These are phyloP conservation scores for Archaeoteleia sp. DNA, from an alignment of 2,888 invertebrate genomes.

Conservation along the genomic window DNA sequence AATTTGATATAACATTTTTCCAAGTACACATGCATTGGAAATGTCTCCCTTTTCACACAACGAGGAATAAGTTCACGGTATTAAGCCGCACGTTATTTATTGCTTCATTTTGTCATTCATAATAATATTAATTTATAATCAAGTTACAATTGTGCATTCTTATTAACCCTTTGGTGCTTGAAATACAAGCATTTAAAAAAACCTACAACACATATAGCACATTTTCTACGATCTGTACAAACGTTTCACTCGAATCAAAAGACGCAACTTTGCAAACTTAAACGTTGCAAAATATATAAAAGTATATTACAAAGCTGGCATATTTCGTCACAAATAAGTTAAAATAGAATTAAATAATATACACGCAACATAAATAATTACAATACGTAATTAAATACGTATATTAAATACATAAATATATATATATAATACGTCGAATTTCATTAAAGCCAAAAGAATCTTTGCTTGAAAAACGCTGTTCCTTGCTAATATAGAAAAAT, in stretches of 20 bases:
- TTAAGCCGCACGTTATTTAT: conserved; percentile 20
- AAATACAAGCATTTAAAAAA: conserved; percentile 16
- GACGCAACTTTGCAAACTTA: neutral
- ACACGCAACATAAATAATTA: conserved; percentile 7
- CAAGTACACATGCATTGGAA: no score
- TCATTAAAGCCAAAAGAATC: no score
- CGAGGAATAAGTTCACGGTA: neutral
- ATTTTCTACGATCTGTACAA: conserved; percentile 18
- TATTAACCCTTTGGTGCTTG: conserved; percentile 33
- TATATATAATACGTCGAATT: neutral
- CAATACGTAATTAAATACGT: neutral
- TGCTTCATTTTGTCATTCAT: conserved; percentile 29
- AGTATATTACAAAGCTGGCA: conserved; percentile 19
- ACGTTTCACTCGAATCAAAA: conserved; percentile 9
- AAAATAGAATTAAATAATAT: no score
- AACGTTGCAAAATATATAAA: conserved; percentile 15
- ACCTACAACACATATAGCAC: conserved; percentile 24
- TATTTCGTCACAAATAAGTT: conserved; percentile 2
- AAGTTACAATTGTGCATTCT: conserved; percentile 24
- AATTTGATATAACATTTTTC: neutral
- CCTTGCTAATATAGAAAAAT: conserved; percentile 18
- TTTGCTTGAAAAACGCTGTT: no score
- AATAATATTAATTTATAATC: conserved; percentile 16
- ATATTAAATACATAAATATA: neutral
- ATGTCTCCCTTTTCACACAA: neutral